Percentiles rank a stretch among this genome's conserved stretches.
phyloP scores from a whole-genome alignment of 2,113 vertebrate genomes.

The Cichladusa arquata region DNA sequence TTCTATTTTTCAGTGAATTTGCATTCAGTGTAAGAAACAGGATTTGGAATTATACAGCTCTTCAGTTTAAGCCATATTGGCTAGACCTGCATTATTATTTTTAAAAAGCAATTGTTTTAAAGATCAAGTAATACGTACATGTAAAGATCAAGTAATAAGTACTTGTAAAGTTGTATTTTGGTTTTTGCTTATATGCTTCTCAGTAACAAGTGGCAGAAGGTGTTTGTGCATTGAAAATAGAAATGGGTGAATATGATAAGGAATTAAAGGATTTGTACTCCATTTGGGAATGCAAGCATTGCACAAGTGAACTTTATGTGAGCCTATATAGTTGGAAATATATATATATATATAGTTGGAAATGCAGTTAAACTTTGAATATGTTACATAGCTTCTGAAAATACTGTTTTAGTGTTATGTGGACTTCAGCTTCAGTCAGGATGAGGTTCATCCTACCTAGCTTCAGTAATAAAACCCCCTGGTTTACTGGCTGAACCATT shows the following conservation, averaged over 20 bases:
- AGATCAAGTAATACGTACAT: not conserved
- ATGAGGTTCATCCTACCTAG: not conserved
- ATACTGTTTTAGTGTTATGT: not conserved
- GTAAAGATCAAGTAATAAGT: not conserved
- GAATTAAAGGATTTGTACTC: not conserved
- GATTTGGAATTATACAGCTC: not conserved
- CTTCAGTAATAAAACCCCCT: not conserved
- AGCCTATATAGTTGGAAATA: not conserved
- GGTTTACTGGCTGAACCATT: not conserved
- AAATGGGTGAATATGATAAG: not conserved
- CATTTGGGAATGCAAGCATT: not conserved
- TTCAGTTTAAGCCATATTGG: not conserved
- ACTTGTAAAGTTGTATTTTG: not conserved
- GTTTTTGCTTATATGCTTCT: not conserved
- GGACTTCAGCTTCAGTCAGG: not conserved
- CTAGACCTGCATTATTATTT: not conserved
- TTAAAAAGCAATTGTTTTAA: not conserved
- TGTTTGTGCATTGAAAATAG: not conserved
- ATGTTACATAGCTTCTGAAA: not conserved
- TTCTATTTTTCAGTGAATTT: not conserved
- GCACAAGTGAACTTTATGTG: not conserved
- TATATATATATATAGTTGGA: not conserved
- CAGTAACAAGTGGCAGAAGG: not conserved
- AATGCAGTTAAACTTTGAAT: not conserved
- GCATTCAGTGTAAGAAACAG: not conserved